Evolutionary conservation across 2,888 invertebrate species (phyloP).

Genomic region (Thysanoteuthis rhombus): DNA sequence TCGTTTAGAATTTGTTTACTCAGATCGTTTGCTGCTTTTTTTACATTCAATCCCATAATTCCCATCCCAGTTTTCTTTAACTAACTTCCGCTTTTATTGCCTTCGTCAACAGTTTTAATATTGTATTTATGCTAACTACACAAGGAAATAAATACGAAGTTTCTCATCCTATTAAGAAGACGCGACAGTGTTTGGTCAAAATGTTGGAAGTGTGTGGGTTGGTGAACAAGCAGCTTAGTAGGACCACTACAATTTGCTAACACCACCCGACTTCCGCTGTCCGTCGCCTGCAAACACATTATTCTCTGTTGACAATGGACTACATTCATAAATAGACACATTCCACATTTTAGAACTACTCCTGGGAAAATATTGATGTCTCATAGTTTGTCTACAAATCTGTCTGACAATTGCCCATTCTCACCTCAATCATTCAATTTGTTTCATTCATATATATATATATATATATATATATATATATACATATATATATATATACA

Average conservation of each 20-base stretch:
- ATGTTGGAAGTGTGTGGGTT: not conserved
- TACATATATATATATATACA: no score
- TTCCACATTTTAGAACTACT: not conserved
- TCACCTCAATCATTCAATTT: no score
- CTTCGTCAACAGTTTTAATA: conserved; percentile 12
- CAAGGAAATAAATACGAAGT: not conserved
- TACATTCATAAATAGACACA: not conserved
- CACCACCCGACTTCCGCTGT: not conserved
- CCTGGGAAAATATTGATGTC: not conserved
- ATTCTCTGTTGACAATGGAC: not conserved
- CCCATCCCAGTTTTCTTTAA: not conserved
- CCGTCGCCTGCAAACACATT: not conserved
- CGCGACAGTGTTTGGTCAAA: not conserved
- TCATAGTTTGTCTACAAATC: not conserved
- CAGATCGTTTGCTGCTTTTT: not conserved
- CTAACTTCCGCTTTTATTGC: not conserved
- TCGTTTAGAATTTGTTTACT: not conserved
- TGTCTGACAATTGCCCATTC: not conserved
- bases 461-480: no score
- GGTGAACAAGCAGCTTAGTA: not conserved
- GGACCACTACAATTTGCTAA: not conserved
- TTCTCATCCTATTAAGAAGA: not conserved
- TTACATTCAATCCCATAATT: not conserved
- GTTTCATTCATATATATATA: no score
- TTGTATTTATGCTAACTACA: not conserved